Base-by-base conservation (phyloP, 2,113 vertebrate genomes). In the Calonectris borealis region DNA sequence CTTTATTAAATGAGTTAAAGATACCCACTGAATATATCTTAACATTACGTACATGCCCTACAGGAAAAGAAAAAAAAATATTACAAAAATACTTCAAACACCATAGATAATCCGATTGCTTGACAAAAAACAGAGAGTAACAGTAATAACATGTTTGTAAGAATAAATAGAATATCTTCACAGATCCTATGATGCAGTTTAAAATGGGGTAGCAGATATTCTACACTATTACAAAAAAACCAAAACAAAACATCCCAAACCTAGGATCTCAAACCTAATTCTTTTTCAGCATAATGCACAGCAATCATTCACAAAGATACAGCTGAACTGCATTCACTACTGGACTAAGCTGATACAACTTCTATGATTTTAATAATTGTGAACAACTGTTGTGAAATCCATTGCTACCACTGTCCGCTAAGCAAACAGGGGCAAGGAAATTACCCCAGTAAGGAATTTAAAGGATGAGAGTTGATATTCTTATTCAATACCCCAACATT, bases 1-100 rank as follows among this genome's bases (percentile, higher is more conserved):
- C 75, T 97, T 94, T 88, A 85, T 93, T 95, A 95, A 91, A 87
- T 95, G 92, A 95, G 62, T 94, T 95, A 96, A 95, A 85, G 79
- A 76, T 57, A 73, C 15, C 57, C 65, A 62, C 25, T 86, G 86
- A 96, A 95, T 89, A 64, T 42, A 92, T 92, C 86, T 87, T 89
- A 94, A 91, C 65, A 83, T 95, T 73, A 71, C 12, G 5, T 72
- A 61, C 10, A n/a, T 54, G 51, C 52, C 78, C 65, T 51, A 24
- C 0, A 0, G 46, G 38, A 84, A 91, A 89, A 73, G 16, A 76
- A 81, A 61, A 84, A 40, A 40, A 75, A 20, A 38, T 6, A 40
- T 36, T 68, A 71, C 69, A 95, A 86, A 91, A 95, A 73, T 77
- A 88, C 57, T 93, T 97, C 60, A 89, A 73, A n/a, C 18, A 20